These are phyloP conservation scores for Hofmannophila pseudospretella DNA, from an alignment of 2,888 invertebrate species.

Conservation along the genomic window DNA sequence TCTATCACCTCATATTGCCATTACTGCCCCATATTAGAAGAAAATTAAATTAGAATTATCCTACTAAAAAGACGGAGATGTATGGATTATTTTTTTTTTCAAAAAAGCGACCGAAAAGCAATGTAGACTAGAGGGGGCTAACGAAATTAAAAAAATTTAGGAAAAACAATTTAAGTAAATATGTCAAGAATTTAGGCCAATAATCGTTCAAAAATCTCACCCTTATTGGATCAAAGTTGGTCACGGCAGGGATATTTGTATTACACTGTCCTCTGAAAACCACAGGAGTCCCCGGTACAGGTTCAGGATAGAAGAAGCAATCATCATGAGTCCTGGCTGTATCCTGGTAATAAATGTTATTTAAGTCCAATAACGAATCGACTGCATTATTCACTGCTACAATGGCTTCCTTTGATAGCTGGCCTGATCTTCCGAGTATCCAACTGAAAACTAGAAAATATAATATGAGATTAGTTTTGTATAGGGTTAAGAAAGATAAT, in stretches of 20 bases:
- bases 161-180: too few relatives aligned
- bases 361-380: conserved; percentile 32
- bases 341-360: conserved; percentile 31
- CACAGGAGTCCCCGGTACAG: conserved; percentile 38
- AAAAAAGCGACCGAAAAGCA: too few relatives aligned
- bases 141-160: too few relatives aligned
- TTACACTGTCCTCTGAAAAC: conserved; percentile 51
- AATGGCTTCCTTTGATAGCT: conserved; percentile 23
- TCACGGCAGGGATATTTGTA: conserved; percentile 24
- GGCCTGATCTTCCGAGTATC: conserved; percentile 48
- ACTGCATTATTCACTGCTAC: conserved; percentile 33
- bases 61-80: too few relatives aligned
- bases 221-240: conserved; percentile 30
- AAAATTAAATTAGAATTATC: too few relatives aligned
- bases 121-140: too few relatives aligned
- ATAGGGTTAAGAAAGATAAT: too few relatives aligned
- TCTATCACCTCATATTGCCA: too few relatives aligned
- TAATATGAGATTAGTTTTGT: not conserved
- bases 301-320: conserved; percentile 58
- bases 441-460: conserved; percentile 51
- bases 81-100: too few relatives aligned
- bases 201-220: conserved; percentile 30
- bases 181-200: too few relatives aligned
- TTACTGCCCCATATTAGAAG: too few relatives aligned
- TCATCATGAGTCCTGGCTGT: conserved; percentile 32